A percentile compares a stretch with the other conserved stretches of the same genome.
phyloP scores from a whole-genome alignment of 2,797 vertebrate species.

The Varecia variegata region DNA sequence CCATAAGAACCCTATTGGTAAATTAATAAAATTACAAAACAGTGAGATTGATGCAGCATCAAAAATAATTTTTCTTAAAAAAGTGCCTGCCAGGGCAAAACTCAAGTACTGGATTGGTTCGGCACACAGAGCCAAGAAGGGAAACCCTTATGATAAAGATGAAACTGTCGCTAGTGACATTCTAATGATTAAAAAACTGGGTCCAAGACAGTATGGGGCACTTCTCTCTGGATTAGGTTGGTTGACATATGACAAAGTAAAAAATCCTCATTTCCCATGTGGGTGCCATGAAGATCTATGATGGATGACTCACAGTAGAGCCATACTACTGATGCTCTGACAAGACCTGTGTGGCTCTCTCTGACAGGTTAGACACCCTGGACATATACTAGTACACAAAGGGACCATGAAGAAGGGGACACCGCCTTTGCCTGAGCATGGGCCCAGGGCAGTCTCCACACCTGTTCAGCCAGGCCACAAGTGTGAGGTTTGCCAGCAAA shows the following conservation, averaged over 20 bases:
- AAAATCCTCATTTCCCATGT: constrained; percentile 33
- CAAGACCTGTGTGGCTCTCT: constrained; percentile 1
- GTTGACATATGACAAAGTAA: neutral
- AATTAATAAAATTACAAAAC: constrained; percentile 49
- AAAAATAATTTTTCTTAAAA: neutral
- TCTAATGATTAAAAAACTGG: constrained; percentile 24
- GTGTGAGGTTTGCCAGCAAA: neutral
- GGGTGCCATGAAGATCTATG: neutral
- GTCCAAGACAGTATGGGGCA: neutral
- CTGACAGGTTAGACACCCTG: neutral
- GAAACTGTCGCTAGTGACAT: constrained; percentile 27
- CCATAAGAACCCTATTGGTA: neutral
- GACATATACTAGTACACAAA: neutral
- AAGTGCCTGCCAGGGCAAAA: constrained; percentile 1
- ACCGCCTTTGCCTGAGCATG: neutral
- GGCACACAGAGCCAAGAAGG: neutral
- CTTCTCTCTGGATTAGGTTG: neutral
- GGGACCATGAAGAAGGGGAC: neutral
- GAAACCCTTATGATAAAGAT: constrained; percentile 10
- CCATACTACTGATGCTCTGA: neutral
- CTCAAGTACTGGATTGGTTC: neutral
- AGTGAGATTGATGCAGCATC: constrained; percentile 1
- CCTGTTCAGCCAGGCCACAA: neutral
- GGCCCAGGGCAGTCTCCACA: neutral
- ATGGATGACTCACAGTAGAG: neutral